Evolutionary conservation across 2,888 invertebrate species (phyloP).

Genomic region (Diaphora mendica): DNA sequence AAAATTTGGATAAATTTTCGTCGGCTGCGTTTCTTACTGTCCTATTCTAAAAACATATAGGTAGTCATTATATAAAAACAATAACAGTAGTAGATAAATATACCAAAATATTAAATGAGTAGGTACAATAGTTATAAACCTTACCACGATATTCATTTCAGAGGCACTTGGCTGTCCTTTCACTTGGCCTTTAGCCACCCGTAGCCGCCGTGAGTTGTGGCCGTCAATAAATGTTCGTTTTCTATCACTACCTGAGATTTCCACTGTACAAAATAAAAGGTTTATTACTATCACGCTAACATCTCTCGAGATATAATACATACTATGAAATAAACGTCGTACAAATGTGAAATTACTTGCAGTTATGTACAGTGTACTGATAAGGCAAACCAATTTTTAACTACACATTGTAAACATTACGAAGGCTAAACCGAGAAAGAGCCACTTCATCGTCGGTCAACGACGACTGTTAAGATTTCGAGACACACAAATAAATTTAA

Average conservation of each 20-base stretch:
- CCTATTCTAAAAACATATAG: no score
- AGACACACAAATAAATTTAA: not conserved
- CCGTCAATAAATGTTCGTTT: slow-evolving; percentile 58
- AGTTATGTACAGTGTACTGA: not conserved
- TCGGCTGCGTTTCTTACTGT: no score
- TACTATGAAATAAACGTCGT: not conserved
- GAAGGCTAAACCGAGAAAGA: slow-evolving; percentile 57
- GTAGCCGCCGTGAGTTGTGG: slow-evolving; percentile 58
- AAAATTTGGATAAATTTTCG: no score
- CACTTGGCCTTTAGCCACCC: slow-evolving; percentile 53
- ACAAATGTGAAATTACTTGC: not conserved
- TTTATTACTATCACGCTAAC: not conserved
- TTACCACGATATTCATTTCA: slow-evolving; percentile 61
- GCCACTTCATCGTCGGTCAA: slow-evolving; percentile 56
- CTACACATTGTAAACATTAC: slow-evolving; percentile 46
- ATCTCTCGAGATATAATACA: not conserved
- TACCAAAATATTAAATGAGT: no score
- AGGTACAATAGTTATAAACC: not conserved
- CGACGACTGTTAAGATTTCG: slow-evolving; percentile 20
- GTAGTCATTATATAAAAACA: no score
- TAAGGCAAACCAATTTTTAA: slow-evolving; percentile 56
- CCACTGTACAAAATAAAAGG: slow-evolving; percentile 48
- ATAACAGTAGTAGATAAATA: no score
- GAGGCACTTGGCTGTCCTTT: slow-evolving; percentile 59
- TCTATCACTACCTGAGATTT: slow-evolving; percentile 47